Conservation (phyloP, 2,888 invertebrate species). For the Drosophila antonietae region DNA sequence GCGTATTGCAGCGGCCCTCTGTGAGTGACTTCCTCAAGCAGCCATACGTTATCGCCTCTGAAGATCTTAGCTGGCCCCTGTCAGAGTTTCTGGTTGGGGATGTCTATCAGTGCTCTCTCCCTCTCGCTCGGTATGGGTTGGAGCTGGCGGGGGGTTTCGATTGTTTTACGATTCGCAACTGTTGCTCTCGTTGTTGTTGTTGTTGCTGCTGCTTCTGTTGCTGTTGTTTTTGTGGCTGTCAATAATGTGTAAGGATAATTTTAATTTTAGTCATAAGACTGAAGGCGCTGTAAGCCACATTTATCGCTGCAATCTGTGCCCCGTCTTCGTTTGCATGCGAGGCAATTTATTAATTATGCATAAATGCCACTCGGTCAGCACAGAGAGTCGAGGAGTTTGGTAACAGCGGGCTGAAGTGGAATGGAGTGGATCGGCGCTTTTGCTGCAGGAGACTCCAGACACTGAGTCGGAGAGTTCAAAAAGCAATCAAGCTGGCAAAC, state of each 20-base stretch:
- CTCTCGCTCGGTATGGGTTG: conserved; percentile 12
- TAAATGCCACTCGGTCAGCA: conserved; percentile 55
- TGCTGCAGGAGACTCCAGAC: neutral
- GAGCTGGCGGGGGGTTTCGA: conserved; percentile 36
- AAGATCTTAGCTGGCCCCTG: conserved; percentile 44
- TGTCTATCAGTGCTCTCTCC: conserved; percentile 46
- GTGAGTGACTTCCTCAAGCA: conserved; percentile 60
- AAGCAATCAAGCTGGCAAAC: conserved; percentile 56
- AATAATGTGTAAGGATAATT: conserved; percentile 71
- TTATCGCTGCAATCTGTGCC: conserved; percentile 61
- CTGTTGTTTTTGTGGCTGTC: conserved; percentile 39
- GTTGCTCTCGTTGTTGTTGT: conserved; percentile 20
- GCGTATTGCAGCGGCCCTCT: conserved; percentile 27
- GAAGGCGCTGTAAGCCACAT: conserved; percentile 28
- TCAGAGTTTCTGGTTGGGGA: conserved; percentile 19
- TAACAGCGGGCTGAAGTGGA: neutral
- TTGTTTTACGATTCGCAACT: conserved; percentile 64
- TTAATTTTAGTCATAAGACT: conserved; percentile 64
- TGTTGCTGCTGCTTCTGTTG: conserved; percentile 4
- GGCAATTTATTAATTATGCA: conserved; percentile 80
- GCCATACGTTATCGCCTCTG: conserved; percentile 63
- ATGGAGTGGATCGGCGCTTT: no score
- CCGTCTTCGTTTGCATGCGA: conserved; percentile 53
- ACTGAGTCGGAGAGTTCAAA: conserved; percentile 70
- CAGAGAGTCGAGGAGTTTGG: neutral